Evolutionary conservation across 1,140 invertebrate genomes (phyloP).

Genomic region (Apis mellifera): Amel_HAv3.1 CM009934.2:2776501-2777000

Average conservation of each 20-base stretch:
- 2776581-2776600: too few species aligned
- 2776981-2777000: conserved; percentile 41
- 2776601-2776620: not conserved
- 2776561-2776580: too few species aligned
- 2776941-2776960: conserved; percentile 44
- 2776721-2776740: conserved; percentile 25
- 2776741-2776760: conserved; percentile 28
- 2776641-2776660: not conserved
- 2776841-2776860: not conserved
- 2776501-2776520: too few species aligned
- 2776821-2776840: not conserved
- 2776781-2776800: conserved; percentile 36
- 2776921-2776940: conserved; percentile 17
- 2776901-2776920: conserved; percentile 20
- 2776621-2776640: not conserved
- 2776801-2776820: conserved; percentile 47
- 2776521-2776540: too few species aligned
- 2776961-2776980: conserved; percentile 45
- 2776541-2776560: too few species aligned
- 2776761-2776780: conserved; percentile 43
- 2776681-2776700: not conserved
- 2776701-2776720: conserved; percentile 30
- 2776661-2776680: not conserved
- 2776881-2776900: not conserved
- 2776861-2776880: not conserved